Conservation (phyloP, 2,797 vertebrate species). For the Pangasius djambal region DNA sequence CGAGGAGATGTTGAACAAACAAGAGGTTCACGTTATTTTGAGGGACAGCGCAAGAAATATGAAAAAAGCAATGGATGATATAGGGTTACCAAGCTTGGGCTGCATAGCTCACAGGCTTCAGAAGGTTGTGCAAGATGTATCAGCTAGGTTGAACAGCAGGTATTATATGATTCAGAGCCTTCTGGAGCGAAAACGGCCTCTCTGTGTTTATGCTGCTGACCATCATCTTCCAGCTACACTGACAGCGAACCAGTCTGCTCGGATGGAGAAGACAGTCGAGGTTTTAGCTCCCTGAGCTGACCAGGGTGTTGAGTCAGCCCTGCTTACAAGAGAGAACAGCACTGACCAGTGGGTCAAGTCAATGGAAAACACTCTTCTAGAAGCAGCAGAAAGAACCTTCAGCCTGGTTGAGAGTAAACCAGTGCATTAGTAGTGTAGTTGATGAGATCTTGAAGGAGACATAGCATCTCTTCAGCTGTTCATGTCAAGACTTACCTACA, state of each 20-base stretch:
- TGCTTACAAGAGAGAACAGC: background rate
- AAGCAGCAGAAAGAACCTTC: background rate
- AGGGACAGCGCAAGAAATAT: too few species aligned
- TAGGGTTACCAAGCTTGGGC: too few species aligned
- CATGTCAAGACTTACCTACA: background rate
- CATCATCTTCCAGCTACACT: background rate
- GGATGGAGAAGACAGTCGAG: background rate
- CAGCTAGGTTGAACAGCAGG: background rate
- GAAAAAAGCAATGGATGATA: too few species aligned
- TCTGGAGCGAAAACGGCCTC: too few species aligned
- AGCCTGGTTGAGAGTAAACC: background rate
- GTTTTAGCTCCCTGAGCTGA: background rate
- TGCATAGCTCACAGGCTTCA: too few species aligned
- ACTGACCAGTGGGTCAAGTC: background rate
- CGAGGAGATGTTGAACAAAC: too few species aligned
- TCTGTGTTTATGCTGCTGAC: background rate
- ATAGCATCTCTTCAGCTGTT: constrained; percentile 5
- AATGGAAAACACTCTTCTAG: background rate
- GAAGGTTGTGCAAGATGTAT: background rate
- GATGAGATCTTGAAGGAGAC: background rate
- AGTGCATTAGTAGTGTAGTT: constrained; percentile 20
- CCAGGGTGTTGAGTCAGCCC: background rate
- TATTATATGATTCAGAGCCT: too few species aligned
- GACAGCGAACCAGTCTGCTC: background rate
- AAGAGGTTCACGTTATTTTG: too few species aligned